These are phyloP conservation scores for Digitonthophagus gazella DNA, from an alignment of 2,888 invertebrate species.

Conservation along the genomic window DNA sequence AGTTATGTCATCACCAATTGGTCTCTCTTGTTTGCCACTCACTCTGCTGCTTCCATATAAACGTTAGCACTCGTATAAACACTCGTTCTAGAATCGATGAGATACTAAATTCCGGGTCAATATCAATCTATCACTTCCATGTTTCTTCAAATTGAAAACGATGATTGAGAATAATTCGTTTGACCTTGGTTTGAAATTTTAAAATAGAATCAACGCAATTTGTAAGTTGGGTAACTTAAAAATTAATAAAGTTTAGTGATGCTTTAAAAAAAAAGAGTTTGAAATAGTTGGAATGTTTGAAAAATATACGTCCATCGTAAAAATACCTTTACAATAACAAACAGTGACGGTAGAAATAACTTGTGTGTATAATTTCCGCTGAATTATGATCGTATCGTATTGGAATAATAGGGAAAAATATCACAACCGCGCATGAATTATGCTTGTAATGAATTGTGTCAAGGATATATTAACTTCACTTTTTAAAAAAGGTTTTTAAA, in stretches of 20 bases:
- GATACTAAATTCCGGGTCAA: neutral
- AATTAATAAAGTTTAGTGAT: no score
- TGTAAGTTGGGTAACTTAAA: no score
- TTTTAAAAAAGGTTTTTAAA: no score
- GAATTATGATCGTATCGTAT: neutral
- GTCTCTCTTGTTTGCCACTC: neutral
- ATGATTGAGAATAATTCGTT: no score
- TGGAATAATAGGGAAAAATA: neutral
- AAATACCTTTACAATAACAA: neutral
- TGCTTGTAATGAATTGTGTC: neutral
- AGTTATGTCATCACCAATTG: conserved; percentile 23
- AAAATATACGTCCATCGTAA: neutral
- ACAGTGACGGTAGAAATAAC: neutral
- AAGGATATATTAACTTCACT: neutral
- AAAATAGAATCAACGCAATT: no score
- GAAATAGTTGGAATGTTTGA: no score
- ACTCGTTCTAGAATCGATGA: neutral
- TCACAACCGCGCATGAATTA: neutral
- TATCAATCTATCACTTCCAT: neutral
- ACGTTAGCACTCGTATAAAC: neutral
- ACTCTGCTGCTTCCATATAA: neutral
- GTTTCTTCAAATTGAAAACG: neutral
- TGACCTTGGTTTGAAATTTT: no score
- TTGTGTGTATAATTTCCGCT: neutral
- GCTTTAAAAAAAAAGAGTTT: no score